Evolutionary conservation across 1,140 invertebrate genomes (phyloP).

Genomic region (Steinernema khuongi): DNA sequence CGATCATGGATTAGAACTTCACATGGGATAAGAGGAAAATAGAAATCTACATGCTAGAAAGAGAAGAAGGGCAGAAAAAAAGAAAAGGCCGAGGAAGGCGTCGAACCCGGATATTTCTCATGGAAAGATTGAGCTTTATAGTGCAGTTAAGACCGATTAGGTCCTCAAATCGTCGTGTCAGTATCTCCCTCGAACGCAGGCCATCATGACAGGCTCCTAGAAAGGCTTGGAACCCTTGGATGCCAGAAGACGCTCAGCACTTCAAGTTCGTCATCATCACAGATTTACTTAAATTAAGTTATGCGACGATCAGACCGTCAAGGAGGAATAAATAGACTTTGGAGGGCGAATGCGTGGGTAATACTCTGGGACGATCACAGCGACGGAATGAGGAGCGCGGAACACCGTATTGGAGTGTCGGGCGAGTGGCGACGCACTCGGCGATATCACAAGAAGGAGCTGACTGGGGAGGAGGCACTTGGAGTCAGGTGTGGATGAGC

Average conservation of each 20-base stretch:
- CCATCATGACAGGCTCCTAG: too few relatives aligned
- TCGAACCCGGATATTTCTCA: too few relatives aligned
- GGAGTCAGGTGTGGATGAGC: constrained; percentile 5
- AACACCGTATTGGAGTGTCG: not conserved
- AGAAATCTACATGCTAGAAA: too few relatives aligned
- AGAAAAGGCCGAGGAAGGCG: too few relatives aligned
- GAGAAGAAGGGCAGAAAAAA: too few relatives aligned
- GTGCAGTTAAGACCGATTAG: too few relatives aligned
- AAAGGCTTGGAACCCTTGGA: too few relatives aligned
- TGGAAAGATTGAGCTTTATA: too few relatives aligned
- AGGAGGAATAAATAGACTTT: constrained; percentile 6
- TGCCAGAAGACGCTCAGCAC: not conserved
- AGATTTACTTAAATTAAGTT: not conserved
- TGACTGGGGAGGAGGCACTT: constrained; percentile 9
- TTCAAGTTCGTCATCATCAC: not conserved
- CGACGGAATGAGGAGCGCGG: not conserved
- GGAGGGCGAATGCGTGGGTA: not conserved
- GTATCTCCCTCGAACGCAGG: too few relatives aligned
- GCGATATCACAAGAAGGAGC: not conserved
- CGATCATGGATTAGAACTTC: too few relatives aligned
- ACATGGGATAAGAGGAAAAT: too few relatives aligned
- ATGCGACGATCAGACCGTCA: not conserved
- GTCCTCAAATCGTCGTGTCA: too few relatives aligned
- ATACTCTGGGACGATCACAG: constrained; percentile 1
- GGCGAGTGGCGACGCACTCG: not conserved